Evolutionary conservation across 2,888 invertebrate genomes (phyloP), one percentile per base, ranked within the genome.

Genomic region (Thereva unica): DNA sequence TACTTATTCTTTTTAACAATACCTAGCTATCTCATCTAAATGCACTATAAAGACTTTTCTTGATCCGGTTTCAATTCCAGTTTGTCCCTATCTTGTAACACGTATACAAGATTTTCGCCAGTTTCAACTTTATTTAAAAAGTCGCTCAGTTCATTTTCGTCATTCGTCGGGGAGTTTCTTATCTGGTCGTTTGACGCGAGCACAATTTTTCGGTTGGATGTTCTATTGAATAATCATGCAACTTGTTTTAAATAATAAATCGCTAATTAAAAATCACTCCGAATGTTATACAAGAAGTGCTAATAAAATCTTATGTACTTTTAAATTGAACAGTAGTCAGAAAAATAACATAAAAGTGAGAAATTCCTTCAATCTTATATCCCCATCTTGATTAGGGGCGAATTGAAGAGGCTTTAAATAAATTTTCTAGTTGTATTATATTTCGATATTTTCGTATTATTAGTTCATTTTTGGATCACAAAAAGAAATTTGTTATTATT

Each of bases 201-300:
- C 50, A 63, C 42, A 44, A 63, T 63, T 52, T 64, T 64, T 64
- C 50, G 37, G 44, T 64, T 64, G 73, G 71, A 73, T 73, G 73
- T 73, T 70, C 71, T 69, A 73, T 71, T 72, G 76, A 74, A 76
- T 76, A 80, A 80, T 78, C 77, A 80, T 80, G 80, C 79, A 80
- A 80, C 79, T 80, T 78, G 78, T 77, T 76, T 74, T 74, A 78
- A 73, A 75, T 76, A 75, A 76, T 72, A 75, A 72, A 73, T 64
- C 71, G 47, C 44, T 37, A 67, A 50, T 65, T 23, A 66, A 68
- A 63, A 64, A 57, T 61, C 54, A 47, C n/a, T 49, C 5, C 5
- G 53, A 67, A 69, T 66, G 65, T 59, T 12, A 52, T 64, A 54
- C 59, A 47, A 66, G 40, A 64, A 49, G 54, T 64, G 64, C 55